Conservation (phyloP, 2,797 vertebrate species). For the Crocodylus rhombifer region DNA sequence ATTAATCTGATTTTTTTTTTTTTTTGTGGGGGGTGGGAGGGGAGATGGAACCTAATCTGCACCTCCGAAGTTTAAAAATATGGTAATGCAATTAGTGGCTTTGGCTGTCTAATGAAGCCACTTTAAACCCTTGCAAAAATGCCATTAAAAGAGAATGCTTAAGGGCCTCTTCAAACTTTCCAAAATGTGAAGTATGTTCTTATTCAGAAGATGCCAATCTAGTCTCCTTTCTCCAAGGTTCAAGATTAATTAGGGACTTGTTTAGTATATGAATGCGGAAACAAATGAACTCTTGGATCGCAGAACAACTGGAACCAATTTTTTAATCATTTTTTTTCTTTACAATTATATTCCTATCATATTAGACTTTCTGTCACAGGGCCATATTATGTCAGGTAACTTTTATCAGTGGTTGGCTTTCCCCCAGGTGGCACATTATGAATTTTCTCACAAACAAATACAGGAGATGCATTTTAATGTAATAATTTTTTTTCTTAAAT, state of each 20-base stretch:
- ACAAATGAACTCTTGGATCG: slow-evolving; percentile 80
- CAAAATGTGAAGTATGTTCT: slow-evolving; percentile 78
- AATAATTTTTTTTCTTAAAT: slow-evolving; percentile 41
- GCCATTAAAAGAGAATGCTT: slow-evolving; percentile 75
- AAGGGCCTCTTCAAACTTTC: slow-evolving; percentile 84
- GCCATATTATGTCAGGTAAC: slow-evolving; percentile 63
- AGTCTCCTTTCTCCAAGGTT: slow-evolving; percentile 79
- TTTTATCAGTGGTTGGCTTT: slow-evolving; percentile 50
- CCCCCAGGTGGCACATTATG: slow-evolving; percentile 54
- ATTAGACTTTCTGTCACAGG: slow-evolving; percentile 75
- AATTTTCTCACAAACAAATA: slow-evolving; percentile 64
- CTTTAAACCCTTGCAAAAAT: slow-evolving; percentile 77
- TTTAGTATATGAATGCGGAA: slow-evolving; percentile 81
- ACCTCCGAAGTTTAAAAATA: slow-evolving; percentile 81
- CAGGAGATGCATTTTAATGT: not conserved
- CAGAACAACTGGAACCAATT: slow-evolving; percentile 78
- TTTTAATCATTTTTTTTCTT: slow-evolving; percentile 77
- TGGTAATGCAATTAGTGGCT: slow-evolving; percentile 84
- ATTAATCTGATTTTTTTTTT: slow-evolving; percentile 23
- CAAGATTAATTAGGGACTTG: slow-evolving; percentile 83
- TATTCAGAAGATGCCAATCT: slow-evolving; percentile 78
- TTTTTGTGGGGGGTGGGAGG: not conserved
- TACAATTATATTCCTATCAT: slow-evolving; percentile 80
- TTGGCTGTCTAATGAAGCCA: slow-evolving; percentile 78
- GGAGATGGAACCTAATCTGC: slow-evolving; percentile 10